Evolutionary conservation across 2,888 invertebrate genomes (phyloP).

Genomic region (Parascotia fuliginaria): DNA sequence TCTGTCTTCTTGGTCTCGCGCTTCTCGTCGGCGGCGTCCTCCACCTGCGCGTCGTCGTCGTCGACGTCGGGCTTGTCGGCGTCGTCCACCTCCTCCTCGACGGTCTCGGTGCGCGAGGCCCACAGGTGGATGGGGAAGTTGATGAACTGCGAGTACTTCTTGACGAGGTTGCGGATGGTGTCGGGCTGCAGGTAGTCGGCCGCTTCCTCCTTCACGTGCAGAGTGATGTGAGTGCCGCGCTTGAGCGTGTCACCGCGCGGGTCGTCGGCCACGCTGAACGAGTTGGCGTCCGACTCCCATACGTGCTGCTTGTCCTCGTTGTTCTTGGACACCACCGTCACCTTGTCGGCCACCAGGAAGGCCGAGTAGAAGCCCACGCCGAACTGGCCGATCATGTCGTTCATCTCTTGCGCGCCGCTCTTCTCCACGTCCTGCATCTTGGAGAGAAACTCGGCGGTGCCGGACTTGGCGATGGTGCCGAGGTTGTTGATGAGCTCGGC

Average conservation of each 20-base stretch:
- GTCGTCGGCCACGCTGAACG: conserved; percentile 96
- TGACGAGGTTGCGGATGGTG: conserved; percentile 95
- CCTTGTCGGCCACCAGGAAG: conserved; percentile 98
- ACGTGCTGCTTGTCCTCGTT: conserved; percentile 97
- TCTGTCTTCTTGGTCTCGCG: conserved; percentile 92
- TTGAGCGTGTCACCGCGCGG: conserved; percentile 96
- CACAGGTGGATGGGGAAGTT: conserved; percentile 99
- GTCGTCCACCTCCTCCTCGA: conserved; percentile 35
- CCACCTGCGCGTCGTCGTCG: conserved; percentile 88
- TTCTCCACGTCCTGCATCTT: conserved; percentile 91
- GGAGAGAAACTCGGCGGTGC: conserved; percentile 97
- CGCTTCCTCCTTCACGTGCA: conserved; percentile 98
- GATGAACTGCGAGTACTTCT: conserved; percentile 99
- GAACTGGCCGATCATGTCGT: conserved; percentile 99
- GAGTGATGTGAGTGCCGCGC: conserved; percentile 94
- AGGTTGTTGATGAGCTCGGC: conserved; percentile 97
- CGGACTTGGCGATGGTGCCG: conserved; percentile 99
- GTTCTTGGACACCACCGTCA: conserved; percentile 97
- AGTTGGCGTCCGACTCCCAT: conserved; percentile 98
- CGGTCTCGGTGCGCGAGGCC: conserved; percentile 85
- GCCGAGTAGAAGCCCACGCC: conserved; percentile 99
- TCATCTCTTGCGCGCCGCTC: conserved; percentile 89
- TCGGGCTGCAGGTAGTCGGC: conserved; percentile 97
- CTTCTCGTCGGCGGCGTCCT: conserved; percentile 88
- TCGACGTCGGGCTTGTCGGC: conserved; percentile 45